Conservation (phyloP, 2,113 vertebrate species). For the Calonectris borealis region DNA sequence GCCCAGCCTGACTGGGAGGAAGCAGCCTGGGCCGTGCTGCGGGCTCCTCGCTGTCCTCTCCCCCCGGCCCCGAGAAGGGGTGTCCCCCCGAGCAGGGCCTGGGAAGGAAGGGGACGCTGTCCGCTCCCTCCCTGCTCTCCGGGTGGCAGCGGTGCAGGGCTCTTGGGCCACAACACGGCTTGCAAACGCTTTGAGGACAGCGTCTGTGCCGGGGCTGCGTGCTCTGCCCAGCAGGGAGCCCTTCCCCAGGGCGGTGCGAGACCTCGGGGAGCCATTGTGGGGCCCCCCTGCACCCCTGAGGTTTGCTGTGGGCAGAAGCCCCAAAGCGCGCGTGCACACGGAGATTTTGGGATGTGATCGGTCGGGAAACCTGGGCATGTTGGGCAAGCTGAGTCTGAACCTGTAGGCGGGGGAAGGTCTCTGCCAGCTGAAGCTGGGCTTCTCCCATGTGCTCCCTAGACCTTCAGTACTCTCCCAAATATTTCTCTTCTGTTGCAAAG, state of each 20-base stretch:
- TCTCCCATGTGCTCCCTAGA: neutral
- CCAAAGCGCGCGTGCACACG: rapidly evolving
- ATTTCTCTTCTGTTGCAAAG: neutral
- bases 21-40: neutral
- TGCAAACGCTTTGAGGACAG: neutral
- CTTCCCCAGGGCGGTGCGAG: neutral
- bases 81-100: neutral
- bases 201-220: rapidly evolving
- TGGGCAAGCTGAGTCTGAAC: neutral
- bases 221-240: neutral
- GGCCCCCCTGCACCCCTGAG: too few species aligned
- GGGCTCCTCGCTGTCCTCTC: neutral
- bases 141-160: rapidly evolving
- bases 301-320: neutral
- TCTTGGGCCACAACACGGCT: neutral
- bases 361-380: neutral
- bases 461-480: neutral
- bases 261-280: rapidly evolving
- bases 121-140: neutral
- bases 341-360: neutral
- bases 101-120: neutral
- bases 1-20: neutral
- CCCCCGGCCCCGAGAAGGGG: neutral
- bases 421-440: neutral
- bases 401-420: neutral